These are phyloP conservation scores for Crax fasciolata DNA, from an alignment of 2,797 vertebrate genomes.

Conservation along the genomic window DNA sequence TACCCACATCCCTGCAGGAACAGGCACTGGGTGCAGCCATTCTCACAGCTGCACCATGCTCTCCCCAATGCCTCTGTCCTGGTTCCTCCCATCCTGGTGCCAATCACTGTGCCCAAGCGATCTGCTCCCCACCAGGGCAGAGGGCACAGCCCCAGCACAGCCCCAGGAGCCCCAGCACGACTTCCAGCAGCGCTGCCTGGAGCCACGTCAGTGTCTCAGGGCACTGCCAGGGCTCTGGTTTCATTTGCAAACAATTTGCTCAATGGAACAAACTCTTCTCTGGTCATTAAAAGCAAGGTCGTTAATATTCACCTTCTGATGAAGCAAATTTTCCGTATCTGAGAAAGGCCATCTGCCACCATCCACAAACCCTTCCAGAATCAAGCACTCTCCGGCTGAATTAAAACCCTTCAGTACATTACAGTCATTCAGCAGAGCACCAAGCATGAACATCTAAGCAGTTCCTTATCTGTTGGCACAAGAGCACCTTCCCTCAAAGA, in stretches of 20 bases:
- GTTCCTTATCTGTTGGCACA: slow-evolving; percentile 59
- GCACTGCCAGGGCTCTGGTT: background rate
- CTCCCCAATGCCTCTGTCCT: background rate
- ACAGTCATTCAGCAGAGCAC: background rate
- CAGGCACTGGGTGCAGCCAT: background rate
- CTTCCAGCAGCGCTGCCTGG: background rate
- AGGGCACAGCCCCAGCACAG: background rate
- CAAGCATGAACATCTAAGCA: slow-evolving; percentile 22
- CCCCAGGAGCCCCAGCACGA: no score
- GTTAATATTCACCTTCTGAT: background rate
- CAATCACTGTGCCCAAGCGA: no score
- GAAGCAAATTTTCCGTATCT: background rate
- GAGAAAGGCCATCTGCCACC: background rate
- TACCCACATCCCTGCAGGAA: background rate
- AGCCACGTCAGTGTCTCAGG: background rate
- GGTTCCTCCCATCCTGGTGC: background rate
- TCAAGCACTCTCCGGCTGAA: slow-evolving; percentile 12
- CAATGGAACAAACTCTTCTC: background rate
- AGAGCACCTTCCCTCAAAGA: slow-evolving; percentile 12
- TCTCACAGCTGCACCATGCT: background rate
- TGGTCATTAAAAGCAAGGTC: background rate
- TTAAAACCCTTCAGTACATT: slow-evolving; percentile 1
- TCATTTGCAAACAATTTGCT: background rate
- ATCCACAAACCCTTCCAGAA: background rate
- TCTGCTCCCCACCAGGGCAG: no score